These are phyloP conservation scores for Danio choprae DNA, from an alignment of 2,797 vertebrate species.

Conservation along the genomic window DNA sequence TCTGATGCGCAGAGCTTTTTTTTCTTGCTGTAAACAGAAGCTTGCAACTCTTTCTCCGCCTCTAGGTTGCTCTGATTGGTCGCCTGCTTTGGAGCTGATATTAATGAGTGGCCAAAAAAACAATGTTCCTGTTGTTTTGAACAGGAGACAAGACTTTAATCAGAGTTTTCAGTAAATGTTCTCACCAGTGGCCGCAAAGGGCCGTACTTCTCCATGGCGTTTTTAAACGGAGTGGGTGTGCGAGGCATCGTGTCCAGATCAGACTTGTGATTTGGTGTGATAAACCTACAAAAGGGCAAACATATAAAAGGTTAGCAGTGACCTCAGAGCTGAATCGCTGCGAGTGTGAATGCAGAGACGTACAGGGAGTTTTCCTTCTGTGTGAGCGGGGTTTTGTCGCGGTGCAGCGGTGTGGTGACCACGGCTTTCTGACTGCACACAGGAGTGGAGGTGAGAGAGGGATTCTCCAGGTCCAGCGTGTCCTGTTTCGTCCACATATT, in stretches of 20 bases:
- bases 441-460: conserved; percentile 93
- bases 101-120: too few species aligned
- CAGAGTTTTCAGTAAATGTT: conserved; percentile 6
- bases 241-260: conserved; percentile 87
- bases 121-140: too few species aligned
- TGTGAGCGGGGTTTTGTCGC: conserved; percentile 93
- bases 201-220: conserved; percentile 95
- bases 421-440: conserved; percentile 97
- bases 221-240: conserved; percentile 96
- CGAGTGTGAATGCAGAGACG: conserved; percentile 61
- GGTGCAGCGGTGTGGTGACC: conserved; percentile 93
- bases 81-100: too few species aligned
- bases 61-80: too few species aligned
- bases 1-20: too few species aligned
- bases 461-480: conserved; percentile 91
- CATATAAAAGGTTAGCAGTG: neutral
- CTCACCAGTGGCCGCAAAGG: conserved; percentile 89
- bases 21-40: too few species aligned
- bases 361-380: conserved; percentile 90
- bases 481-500: conserved; percentile 99
- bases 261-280: conserved; percentile 93
- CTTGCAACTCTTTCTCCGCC: too few species aligned
- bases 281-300: conserved; percentile 80
- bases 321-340: neutral
- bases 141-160: too few species aligned